Evolutionary conservation across 2,113 vertebrate species (phyloP).

Genomic region (Amia ocellicauda): DNA sequence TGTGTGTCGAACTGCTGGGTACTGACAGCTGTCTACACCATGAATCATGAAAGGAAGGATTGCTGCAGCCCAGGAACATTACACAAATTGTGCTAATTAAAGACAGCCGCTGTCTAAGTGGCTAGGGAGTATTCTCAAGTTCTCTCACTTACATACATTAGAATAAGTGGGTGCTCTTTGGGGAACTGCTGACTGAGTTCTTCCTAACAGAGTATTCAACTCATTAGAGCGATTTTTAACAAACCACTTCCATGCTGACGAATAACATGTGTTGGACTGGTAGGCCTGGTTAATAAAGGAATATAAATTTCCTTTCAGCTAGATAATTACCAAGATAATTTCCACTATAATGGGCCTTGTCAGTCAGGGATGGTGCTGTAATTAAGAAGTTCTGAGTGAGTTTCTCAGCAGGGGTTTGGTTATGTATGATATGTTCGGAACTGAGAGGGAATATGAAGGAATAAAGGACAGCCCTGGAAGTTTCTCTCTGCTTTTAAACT

Average conservation of each 20-base stretch:
- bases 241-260: slow-evolving; percentile 42
- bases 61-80: slow-evolving; percentile 19
- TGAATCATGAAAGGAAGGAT: slow-evolving; percentile 21
- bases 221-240: slow-evolving; percentile 58
- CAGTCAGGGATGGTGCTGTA: slow-evolving; percentile 63
- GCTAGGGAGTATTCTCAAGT: slow-evolving; percentile 20
- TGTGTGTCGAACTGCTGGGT: slow-evolving; percentile 7
- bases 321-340: slow-evolving; percentile 72
- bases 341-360: slow-evolving; percentile 71
- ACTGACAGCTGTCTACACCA: slow-evolving; percentile 6
- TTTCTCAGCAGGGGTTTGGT: slow-evolving; percentile 40
- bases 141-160: slow-evolving; percentile 23
- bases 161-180: slow-evolving; percentile 41
- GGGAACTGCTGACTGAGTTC: slow-evolving; percentile 32
- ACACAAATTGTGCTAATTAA: slow-evolving; percentile 37
- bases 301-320: slow-evolving; percentile 65
- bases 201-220: slow-evolving; percentile 31
- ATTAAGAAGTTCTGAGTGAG: slow-evolving; percentile 56
- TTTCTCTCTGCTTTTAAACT: slow-evolving; percentile 30
- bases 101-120: slow-evolving; percentile 25
- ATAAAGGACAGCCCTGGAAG: slow-evolving; percentile 30
- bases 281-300: slow-evolving; percentile 49
- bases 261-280: slow-evolving; percentile 30
- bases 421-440: slow-evolving; percentile 28
- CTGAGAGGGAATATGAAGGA: slow-evolving; percentile 29